phyloP scores from a whole-genome alignment of 2,797 vertebrate genomes.

The Argyrosomus regius region DNA sequence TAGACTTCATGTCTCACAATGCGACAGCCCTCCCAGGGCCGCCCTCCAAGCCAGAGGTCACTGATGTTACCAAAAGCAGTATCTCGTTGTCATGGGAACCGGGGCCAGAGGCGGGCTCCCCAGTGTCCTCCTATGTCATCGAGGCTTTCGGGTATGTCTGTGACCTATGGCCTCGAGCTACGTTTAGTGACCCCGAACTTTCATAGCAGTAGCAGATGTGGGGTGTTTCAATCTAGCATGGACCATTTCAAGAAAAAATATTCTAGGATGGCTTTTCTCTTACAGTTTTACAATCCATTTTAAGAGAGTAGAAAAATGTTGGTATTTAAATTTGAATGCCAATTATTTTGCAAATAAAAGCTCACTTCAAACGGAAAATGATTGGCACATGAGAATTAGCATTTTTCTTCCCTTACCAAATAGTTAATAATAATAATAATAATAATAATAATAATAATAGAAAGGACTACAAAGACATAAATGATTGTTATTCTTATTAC shows the following conservation, averaged over 20 bases:
- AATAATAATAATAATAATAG: neutral
- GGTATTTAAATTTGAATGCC: slow-evolving; percentile 21
- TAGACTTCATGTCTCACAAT: slow-evolving; percentile 91
- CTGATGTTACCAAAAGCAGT: slow-evolving; percentile 95
- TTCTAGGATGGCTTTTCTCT: neutral
- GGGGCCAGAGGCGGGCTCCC: slow-evolving; percentile 89
- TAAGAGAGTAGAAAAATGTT: neutral
- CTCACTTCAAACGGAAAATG: slow-evolving; percentile 18
- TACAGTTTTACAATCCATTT: slow-evolving; percentile 1
- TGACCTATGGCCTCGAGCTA: slow-evolving; percentile 68
- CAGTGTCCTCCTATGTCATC: slow-evolving; percentile 94
- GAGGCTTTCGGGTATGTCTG: slow-evolving; percentile 96
- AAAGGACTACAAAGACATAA: neutral
- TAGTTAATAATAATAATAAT: neutral
- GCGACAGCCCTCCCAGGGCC: slow-evolving; percentile 91
- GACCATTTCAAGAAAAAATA: slow-evolving; percentile 15
- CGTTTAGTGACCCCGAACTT: slow-evolving; percentile 77
- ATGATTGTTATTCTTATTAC: slow-evolving; percentile 14
- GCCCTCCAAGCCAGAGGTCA: slow-evolving; percentile 95
- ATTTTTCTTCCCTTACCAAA: slow-evolving; percentile 13
- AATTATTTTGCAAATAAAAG: slow-evolving; percentile 26
- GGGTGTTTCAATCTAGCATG: slow-evolving; percentile 44
- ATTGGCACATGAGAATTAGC: slow-evolving; percentile 9
- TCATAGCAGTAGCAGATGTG: slow-evolving; percentile 73
- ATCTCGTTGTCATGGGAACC: slow-evolving; percentile 96